These are phyloP conservation scores for Catharus ustulatus DNA, from an alignment of 2,797 vertebrate genomes.

Conservation along the genomic window DNA sequence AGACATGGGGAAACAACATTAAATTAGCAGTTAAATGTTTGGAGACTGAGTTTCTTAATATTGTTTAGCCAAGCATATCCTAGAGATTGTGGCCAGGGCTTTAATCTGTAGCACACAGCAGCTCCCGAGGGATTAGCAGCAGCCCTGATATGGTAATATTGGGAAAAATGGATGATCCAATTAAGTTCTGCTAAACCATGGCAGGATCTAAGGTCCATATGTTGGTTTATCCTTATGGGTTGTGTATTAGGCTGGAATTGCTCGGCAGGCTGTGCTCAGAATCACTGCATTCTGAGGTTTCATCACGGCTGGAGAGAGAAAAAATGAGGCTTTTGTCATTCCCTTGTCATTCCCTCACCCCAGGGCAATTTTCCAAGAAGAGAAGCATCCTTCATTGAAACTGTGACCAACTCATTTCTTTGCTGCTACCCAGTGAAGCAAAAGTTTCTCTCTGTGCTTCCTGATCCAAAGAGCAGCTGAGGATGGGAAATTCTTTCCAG, in stretches of 20 bases:
- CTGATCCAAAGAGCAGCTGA: not conserved
- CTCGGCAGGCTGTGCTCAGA: not conserved
- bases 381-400: not conserved
- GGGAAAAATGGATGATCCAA: slow-evolving; percentile 73
- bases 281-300: not conserved
- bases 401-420: not conserved
- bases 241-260: not conserved
- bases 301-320: not conserved
- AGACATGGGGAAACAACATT: not conserved
- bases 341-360: not conserved
- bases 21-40: slow-evolving; percentile 21
- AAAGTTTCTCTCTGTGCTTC: not conserved
- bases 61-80: slow-evolving; percentile 47
- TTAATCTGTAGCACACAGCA: slow-evolving; percentile 61
- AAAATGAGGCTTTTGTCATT: not conserved
- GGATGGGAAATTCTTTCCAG: not conserved
- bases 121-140: slow-evolving; percentile 39
- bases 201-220: slow-evolving; percentile 35
- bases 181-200: slow-evolving; percentile 54
- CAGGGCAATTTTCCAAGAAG: not conserved
- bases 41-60: not conserved
- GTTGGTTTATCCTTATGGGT: slow-evolving; percentile 34
- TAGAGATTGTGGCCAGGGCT: slow-evolving; percentile 43
- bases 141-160: slow-evolving; percentile 56
- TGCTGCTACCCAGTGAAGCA: not conserved